Base-by-base conservation (phyloP, 2,888 invertebrate genomes). In the Vanessa cardui region DNA sequence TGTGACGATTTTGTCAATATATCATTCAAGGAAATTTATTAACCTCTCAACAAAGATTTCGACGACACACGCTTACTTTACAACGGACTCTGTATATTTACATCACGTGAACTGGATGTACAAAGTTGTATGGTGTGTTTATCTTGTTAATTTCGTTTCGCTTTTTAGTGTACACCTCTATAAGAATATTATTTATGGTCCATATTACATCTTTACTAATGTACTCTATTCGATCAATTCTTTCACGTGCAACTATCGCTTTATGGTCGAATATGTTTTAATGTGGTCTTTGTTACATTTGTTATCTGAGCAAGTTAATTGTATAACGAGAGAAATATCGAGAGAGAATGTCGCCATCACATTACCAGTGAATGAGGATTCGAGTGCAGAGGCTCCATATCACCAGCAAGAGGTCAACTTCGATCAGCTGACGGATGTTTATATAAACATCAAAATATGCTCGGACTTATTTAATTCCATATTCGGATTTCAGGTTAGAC, bases 401-500 rank as follows among this genome's bases (percentile, higher is more conserved):
- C 16, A n/a, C 6, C 63, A 52, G 16, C 45, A 46, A 52, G n/a
- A 52, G 26, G 50, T 46, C 1, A 49, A 39, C 16, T 56, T 66
- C 18, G 61, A 66, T 31, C 26, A 66, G 26, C 62, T 20, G 49
- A 47, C 46, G 21, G n/a, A 20, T 44, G 18, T 62, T 58, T 69
- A 69, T 39, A 47, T 12, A 15, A 46, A 62, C 52, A 59, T 69
- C n/a, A 66, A 62, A 20, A 18, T 59, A 47, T 69, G 58, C 12
- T 59, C 62, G 6, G 39, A 59, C 31, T 52, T 59, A 46, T n/a
- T 65, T 12, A 69, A 69, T 44, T 47, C 45, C 7, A 47, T 69
- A 47, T 69, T 65, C n/a, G 69, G 65, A 45, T 20, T 67, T 5
- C 63, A 67, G 46, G 63, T 64, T 26, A 18, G 44, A 39, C 12